Conservation (phyloP, 2,113 vertebrate genomes). For the Microcebus griseorufus region DNA sequence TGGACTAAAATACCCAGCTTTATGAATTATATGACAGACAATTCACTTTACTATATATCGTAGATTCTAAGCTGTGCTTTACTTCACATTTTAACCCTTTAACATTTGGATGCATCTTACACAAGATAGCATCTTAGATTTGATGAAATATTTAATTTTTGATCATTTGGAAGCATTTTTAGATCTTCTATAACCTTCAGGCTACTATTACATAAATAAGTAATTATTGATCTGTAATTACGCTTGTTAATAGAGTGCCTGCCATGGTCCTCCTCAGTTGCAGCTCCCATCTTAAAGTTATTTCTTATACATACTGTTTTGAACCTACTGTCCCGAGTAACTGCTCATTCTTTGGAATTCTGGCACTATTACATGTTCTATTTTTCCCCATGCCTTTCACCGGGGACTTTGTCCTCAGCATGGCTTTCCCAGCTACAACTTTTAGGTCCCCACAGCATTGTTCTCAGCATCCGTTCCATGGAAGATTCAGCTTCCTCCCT, state of each 20-base stretch:
- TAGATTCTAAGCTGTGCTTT: background rate
- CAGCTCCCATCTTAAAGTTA: background rate
- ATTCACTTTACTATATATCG: background rate
- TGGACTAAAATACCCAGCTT: background rate
- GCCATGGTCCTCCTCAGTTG: background rate
- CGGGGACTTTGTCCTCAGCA: background rate
- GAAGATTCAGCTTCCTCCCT: background rate
- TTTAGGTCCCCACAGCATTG: background rate
- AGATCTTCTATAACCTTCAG: background rate
- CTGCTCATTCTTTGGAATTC: background rate
- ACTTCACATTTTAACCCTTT: background rate
- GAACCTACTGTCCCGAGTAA: background rate
- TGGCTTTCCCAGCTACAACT: background rate
- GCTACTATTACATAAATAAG: background rate
- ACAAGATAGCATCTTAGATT: background rate
- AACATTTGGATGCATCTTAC: background rate
- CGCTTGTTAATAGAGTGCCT: background rate
- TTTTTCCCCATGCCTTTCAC: background rate
- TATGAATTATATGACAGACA: background rate
- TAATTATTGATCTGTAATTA: background rate
- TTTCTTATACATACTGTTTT: background rate
- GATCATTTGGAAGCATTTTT: background rate
- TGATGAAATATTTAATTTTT: slow-evolving; percentile 23
- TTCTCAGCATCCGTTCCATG: background rate
- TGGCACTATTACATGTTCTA: background rate